A percentile compares a stretch with the other conserved stretches of the same genome.
phyloP scores from a whole-genome alignment of 1,140 invertebrate species.

The Euwallacea similis region DNA sequence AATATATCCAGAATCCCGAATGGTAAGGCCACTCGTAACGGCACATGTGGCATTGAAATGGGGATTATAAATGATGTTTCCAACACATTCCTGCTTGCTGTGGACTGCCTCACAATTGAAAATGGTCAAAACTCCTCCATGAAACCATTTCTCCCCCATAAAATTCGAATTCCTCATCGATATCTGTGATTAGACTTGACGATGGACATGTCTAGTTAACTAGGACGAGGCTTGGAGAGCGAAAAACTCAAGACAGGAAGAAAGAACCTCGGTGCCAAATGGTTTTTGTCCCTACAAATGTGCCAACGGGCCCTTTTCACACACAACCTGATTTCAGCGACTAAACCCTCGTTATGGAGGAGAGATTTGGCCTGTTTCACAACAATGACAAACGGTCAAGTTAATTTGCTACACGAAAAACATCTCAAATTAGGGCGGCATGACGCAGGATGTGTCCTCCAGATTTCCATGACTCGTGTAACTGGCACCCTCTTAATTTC shows the following conservation, averaged over 20 bases:
- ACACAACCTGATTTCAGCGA: not conserved
- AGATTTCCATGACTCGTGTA: conserved; percentile 17
- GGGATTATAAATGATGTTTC: conserved; percentile 16
- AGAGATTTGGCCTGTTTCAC: not conserved
- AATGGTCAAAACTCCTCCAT: not conserved
- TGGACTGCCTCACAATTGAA: not conserved
- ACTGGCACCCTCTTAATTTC: not conserved
- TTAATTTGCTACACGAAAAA: conserved; percentile 32
- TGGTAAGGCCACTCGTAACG: no score
- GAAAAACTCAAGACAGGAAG: no score
- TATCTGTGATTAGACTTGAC: no score
- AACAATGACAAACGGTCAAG: conserved; percentile 30
- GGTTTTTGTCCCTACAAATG: not conserved
- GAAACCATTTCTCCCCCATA: not conserved
- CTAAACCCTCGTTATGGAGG: conserved; percentile 16
- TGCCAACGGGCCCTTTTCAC: not conserved
- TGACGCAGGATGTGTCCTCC: not conserved
- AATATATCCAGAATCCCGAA: no score
- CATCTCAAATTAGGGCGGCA: conserved; percentile 27
- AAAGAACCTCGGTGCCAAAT: not conserved
- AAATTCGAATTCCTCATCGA: no score
- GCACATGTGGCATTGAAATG: conserved; percentile 17
- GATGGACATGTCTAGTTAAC: no score
- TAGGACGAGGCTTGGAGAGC: no score
- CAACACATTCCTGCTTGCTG: conserved; percentile 6